Base-by-base conservation (phyloP, 2,888 invertebrate species). In the Gastrophysa polygoni region DNA sequence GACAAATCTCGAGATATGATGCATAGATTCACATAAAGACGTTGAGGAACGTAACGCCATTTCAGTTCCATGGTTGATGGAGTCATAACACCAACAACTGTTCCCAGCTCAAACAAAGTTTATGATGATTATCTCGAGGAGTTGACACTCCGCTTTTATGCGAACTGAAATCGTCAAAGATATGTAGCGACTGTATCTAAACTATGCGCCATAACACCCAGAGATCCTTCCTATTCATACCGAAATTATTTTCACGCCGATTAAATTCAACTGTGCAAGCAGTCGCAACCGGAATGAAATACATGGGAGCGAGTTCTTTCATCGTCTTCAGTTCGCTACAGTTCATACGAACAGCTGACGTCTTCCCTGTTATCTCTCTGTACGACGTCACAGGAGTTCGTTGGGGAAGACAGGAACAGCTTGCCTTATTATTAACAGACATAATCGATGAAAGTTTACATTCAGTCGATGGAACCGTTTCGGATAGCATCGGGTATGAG, bases 291-390 rank as follows among this genome's bases (percentile, higher is more conserved):
- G 29, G 24, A 49, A 49, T 49, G 24, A 10, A 32, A 8, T 32
- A 32, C 29, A 57, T 46, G 48, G 20, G 29, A 48, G 10, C 47
- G 34, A 44, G 20, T 49, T 52, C 46, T 34, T 48, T 59, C 34
- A 46, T 14, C 51, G 18, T 32, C 47, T 24, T 11, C 43, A 54
- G 54, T 48, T 61, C 49, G 46, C 46, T 49, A 49, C 16, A 60
- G 61, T 57, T 61, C 43, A 57, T 50, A 50, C 48, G 43, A 60
- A 49, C 61, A 61, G 61, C 61, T 61, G 61, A 50, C 51, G 55
- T 50, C 51, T 46, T 61, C 50, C 46, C 61, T 38, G 50, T 61
- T 50, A 61, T 61, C 44, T 60, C 55, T 54, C 44, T 34, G 14
- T 56, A 52, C 5, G 21, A 18, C 43, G 60, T 49, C 49, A 49